phyloP scores from a whole-genome alignment of 2,888 invertebrate genomes.

The Harmothoe impar region DNA sequence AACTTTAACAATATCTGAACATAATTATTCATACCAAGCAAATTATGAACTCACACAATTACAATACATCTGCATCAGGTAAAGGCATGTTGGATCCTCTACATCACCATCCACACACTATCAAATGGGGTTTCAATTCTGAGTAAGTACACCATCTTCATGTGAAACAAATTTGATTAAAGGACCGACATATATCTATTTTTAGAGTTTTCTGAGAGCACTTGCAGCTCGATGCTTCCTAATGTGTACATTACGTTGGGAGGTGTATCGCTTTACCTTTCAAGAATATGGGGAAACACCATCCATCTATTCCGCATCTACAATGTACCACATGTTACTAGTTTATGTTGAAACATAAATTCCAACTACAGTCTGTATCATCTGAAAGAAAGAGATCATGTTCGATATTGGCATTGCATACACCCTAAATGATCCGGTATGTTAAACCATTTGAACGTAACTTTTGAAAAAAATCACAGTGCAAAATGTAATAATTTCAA shows the following conservation, averaged over 20 bases:
- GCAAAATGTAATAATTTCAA: too few relatives aligned
- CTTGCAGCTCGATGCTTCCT: too few relatives aligned
- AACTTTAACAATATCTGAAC: background rate
- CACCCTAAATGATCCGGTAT: background rate
- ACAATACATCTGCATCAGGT: conserved; percentile 12
- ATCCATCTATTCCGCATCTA: background rate
- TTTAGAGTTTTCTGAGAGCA: too few relatives aligned
- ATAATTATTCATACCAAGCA: conserved; percentile 4
- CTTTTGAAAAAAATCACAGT: background rate
- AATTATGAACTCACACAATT: background rate
- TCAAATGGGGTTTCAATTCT: background rate
- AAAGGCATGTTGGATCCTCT: background rate
- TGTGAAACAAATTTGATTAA: background rate
- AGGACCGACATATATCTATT: background rate
- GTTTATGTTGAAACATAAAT: background rate
- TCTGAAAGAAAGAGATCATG: conserved; percentile 49
- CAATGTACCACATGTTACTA: background rate
- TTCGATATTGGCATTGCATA: conserved; percentile 39
- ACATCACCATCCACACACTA: background rate
- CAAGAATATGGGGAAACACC: background rate
- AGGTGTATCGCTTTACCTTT: background rate
- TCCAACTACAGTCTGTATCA: background rate
- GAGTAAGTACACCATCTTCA: background rate
- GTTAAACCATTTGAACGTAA: background rate
- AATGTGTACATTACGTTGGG: too few relatives aligned